Evolutionary conservation across 2,113 vertebrate genomes (phyloP), one percentile per base, ranked within the genome.

Genomic region (Gila orcuttii): DNA sequence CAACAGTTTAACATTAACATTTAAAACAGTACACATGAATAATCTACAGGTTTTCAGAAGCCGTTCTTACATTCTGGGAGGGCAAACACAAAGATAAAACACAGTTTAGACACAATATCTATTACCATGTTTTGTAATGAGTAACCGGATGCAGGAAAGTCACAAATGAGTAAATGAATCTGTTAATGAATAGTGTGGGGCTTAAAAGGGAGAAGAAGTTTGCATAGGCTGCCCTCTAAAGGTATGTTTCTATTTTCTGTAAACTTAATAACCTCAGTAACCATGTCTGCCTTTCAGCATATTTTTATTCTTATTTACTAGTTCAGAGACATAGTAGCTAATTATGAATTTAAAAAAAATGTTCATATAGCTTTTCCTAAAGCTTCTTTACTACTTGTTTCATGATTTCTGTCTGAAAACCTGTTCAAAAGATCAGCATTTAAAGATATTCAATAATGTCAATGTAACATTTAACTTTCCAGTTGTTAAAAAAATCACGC

Each of bases 11-110:
- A 15, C 28, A 33, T 78, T 33, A n/a, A 13, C 59, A 64, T 79
- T 60, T 60, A n/a, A 85, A 79, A 47, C 50, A 59, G 31, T 74
- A 23, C 3, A 77, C 52, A 79, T 19, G 2, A 79, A 62, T 8
- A 59, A 79, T 60, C 9, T 17, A n/a, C 12, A 42, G 10, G 31
- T 42, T 80, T 62, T 52, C 13, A 52, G 0, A 47, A 76, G n/a
- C 0, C 25, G 2, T 17, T n/a, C 36, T 25, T 62, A 39, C 33
- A 45, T 64, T 78, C 31, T 59, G 13, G 55, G 2, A 59, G 5
- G 36, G 31, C 4, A 78, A 78, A 57, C 52, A 78, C 57, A 3
- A 31, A 76, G 45, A 36, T 23, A 59, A 78, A 78, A 23, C 15
- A 3, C 50, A 57, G 21, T 21, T 19, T 36, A 57, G 50, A 78